Evolutionary conservation across 2,888 invertebrate genomes (phyloP), one percentile per base, ranked within the genome.

Genomic region (Hydrotaea diabolus): DNA sequence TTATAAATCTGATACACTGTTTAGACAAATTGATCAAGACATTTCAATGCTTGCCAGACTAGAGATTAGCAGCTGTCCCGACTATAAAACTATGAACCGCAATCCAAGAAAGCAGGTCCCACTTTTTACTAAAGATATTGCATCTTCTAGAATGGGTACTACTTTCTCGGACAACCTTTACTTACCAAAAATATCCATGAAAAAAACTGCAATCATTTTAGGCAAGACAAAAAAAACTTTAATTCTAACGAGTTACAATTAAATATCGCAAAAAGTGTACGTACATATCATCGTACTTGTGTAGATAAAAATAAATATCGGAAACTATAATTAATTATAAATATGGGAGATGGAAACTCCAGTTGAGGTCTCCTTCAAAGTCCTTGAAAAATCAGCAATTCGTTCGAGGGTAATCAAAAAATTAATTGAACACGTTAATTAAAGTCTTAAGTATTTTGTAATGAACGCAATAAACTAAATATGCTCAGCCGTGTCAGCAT

Each of bases 401-500:
- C 53, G 55, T 69, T 23, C 46, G 43, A 36, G 49, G 69, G 49
- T 31, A 43, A 23, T 26, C 15, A 15, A 26, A 26, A 75, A 64
- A 77, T 72, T 69, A 76, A 79, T 82, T 85, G 85, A 85, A 85
- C 85, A 85, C 85, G 76, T 74, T 80, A 53, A 82, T 82, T 74
- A 57, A 85, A 85, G 85, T 85, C 82, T 85, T 85, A 31, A 31
- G 2, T 31, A 64, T 82, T n/a, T n/a, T 23, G 76, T 77, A 55
- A 57, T 39, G 55, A 26, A 43, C 21, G n/a, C 17, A 19, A 36
- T 7, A 4, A 66, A 17, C 76, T 74, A 85, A 62, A 43, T 5
- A 49, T 79, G 31, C 8, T 82, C 26, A 64, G 43, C 11, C 26
- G 59, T 21, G 46, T 39, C 59, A 23, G 15, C 26, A 66, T 13